Conservation (phyloP, 2,113 vertebrate genomes). For the Mola mola region DNA sequence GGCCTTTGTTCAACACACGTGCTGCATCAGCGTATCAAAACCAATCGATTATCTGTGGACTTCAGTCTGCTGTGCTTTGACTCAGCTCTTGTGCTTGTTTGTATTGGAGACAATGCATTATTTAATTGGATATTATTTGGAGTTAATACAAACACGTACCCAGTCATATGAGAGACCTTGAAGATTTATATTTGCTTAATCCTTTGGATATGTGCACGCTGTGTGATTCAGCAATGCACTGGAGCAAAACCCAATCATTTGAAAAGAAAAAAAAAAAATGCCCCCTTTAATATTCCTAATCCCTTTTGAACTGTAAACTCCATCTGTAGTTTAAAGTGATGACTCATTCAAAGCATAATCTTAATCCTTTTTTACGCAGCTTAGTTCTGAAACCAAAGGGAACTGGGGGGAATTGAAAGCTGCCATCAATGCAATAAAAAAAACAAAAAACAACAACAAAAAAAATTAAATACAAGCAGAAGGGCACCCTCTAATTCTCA, state of each 20-base stretch:
- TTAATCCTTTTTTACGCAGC: conserved; percentile 79
- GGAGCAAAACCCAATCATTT: conserved; percentile 75
- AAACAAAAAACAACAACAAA: background rate
- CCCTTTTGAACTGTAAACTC: conserved; percentile 82
- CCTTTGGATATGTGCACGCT: conserved; percentile 71
- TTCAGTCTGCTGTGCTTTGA: conserved; percentile 41
- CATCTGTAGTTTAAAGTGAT: conserved; percentile 83
- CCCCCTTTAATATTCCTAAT: conserved; percentile 83
- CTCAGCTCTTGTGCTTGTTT: conserved; percentile 47
- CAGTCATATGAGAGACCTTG: conserved; percentile 66
- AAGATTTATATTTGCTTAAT: conserved; percentile 74
- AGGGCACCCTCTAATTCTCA: conserved; percentile 65
- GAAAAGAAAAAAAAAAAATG: conserved; percentile 56
- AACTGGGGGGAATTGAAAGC: conserved; percentile 73
- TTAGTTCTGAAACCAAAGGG: conserved; percentile 74
- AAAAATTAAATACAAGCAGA: conserved; percentile 68
- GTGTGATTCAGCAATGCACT: conserved; percentile 64
- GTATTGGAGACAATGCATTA: conserved; percentile 71
- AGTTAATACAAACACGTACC: conserved; percentile 69
- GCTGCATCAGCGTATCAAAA: conserved; percentile 47
- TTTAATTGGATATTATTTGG: conserved; percentile 76
- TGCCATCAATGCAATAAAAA: conserved; percentile 76
- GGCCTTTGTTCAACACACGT: conserved; percentile 29
- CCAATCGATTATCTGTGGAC: conserved; percentile 31
- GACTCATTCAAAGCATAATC: conserved; percentile 79